phyloP scores from a whole-genome alignment of 2,888 invertebrate species.

The Caenorhabditis afra region DNA sequence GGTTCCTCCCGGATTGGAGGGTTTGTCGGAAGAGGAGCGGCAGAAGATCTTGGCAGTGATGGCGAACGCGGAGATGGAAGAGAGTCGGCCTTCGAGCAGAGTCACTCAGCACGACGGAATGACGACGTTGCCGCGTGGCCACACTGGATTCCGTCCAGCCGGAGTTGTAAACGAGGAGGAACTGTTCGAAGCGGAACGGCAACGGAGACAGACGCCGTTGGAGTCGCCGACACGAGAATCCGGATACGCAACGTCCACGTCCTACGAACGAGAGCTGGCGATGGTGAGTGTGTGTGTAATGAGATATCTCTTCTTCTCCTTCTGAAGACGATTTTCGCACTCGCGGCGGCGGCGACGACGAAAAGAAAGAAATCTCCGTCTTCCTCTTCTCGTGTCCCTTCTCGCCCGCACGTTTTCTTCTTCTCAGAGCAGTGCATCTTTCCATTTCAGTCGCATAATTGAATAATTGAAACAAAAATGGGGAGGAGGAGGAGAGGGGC shows the following conservation, averaged over 20 bases:
- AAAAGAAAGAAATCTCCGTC: conserved; percentile 20
- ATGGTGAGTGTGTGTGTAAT: conserved; percentile 49
- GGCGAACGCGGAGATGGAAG: conserved; percentile 83
- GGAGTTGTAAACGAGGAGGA: conserved; percentile 40
- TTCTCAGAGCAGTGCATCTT: conserved; percentile 41
- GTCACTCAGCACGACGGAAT: not conserved
- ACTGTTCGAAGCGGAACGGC: conserved; percentile 31
- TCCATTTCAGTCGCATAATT: conserved; percentile 39
- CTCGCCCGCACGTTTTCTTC: conserved; percentile 7
- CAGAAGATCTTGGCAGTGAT: conserved; percentile 84
- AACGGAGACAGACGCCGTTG: conserved; percentile 18
- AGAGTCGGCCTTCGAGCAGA: conserved; percentile 1
- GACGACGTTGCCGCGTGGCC: conserved; percentile 37
- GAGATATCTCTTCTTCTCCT: conserved; percentile 11
- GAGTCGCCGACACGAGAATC: conserved; percentile 68
- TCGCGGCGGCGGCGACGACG: not conserved
- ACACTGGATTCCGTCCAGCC: conserved; percentile 39
- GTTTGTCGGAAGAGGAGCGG: conserved; percentile 84
- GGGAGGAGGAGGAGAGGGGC: conserved; percentile 6
- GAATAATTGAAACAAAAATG: conserved; percentile 56
- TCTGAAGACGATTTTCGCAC: not conserved
- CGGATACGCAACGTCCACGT: conserved; percentile 71
- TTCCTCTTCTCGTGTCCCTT: conserved; percentile 7
- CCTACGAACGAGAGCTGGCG: conserved; percentile 65
- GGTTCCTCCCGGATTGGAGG: conserved; percentile 71